Conservation (phyloP, 2,888 invertebrate genomes). For the Lacanobia oleracea region DNA sequence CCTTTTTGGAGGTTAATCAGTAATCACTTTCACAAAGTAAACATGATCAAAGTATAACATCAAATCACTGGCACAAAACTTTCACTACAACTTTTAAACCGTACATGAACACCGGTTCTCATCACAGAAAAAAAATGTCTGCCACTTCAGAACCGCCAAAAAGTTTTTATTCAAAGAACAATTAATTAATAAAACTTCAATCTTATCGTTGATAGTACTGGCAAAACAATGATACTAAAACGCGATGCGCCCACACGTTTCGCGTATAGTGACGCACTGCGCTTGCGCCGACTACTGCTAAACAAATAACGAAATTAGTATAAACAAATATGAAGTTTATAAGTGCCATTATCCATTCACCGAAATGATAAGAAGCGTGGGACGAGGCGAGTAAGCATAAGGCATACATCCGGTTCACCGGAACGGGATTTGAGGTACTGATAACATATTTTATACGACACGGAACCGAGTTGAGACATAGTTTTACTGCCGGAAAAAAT, state of each 20-base stretch:
- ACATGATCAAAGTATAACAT: slow-evolving; percentile 23
- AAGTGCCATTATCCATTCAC: slow-evolving; percentile 34
- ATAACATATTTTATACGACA: slow-evolving; percentile 11
- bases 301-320: slow-evolving; percentile 48
- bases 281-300: slow-evolving; percentile 15
- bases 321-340: slow-evolving; percentile 45
- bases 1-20: slow-evolving; percentile 4
- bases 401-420: slow-evolving; percentile 27
- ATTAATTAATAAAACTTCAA: slow-evolving; percentile 37
- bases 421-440: slow-evolving; percentile 1
- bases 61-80: slow-evolving; percentile 30
- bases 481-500: background rate
- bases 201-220: slow-evolving; percentile 57
- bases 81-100: slow-evolving; percentile 39
- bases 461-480: background rate
- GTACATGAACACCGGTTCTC: slow-evolving; percentile 4
- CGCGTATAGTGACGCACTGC: slow-evolving; percentile 44
- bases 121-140: background rate
- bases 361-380: slow-evolving; percentile 30
- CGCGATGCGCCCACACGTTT: slow-evolving; percentile 17
- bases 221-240: slow-evolving; percentile 60
- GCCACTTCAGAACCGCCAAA: background rate
- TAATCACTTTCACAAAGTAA: slow-evolving; percentile 41
- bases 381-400: slow-evolving; percentile 2
- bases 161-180: slow-evolving; percentile 11